Percentiles rank a stretch among this genome's conserved stretches.
Evolutionary conservation across 2,797 vertebrate genomes (phyloP).

Genomic region (Brachyrhaphis roseni): DNA sequence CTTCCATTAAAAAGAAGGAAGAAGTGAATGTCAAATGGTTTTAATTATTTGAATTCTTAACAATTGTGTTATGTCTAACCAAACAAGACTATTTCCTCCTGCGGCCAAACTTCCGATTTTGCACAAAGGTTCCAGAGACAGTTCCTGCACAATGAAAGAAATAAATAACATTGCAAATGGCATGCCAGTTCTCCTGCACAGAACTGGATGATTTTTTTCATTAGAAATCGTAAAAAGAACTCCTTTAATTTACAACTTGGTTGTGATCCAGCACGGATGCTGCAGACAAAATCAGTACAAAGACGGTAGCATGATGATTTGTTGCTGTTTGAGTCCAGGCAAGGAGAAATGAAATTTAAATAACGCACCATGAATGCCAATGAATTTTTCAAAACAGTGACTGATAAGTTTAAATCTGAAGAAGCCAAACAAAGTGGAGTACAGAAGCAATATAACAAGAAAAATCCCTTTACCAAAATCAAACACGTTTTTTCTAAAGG

Average conservation of each 20-base stretch:
- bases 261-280: neutral
- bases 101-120: neutral
- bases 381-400: neutral
- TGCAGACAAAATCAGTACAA: neutral
- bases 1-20: neutral
- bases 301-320: neutral
- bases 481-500: neutral
- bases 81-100: neutral
- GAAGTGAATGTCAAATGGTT: constrained; percentile 1
- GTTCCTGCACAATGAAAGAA: neutral
- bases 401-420: constrained; percentile 5
- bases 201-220: neutral
- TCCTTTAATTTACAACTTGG: neutral
- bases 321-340: neutral
- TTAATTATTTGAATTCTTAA: constrained; percentile 4
- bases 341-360: neutral
- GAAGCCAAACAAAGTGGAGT: neutral
- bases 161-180: neutral
- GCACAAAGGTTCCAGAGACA: neutral
- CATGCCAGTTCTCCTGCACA: neutral
- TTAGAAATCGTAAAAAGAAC: neutral
- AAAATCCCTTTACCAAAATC: neutral
- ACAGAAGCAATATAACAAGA: neutral
- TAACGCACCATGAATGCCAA: neutral
- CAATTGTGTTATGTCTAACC: constrained; percentile 3